These are phyloP conservation scores for Cairina moschata DNA, from an alignment of 2,113 vertebrate genomes.

Conservation along the genomic window DNA sequence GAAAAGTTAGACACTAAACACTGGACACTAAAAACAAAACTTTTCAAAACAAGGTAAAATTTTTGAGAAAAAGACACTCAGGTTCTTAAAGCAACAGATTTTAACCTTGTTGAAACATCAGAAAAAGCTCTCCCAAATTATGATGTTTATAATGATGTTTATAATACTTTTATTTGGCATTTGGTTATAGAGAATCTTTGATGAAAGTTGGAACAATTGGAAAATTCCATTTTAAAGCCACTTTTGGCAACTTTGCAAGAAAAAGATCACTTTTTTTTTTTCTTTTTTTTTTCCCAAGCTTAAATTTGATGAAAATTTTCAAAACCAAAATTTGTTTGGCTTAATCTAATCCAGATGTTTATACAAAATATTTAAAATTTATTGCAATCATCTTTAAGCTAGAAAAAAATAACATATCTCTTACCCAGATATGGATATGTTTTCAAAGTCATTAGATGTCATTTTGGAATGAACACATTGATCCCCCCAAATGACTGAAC, in stretches of 20 bases:
- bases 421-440: not conserved
- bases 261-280: accelerated
- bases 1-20: not conserved
- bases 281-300: not conserved
- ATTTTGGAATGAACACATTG: not conserved
- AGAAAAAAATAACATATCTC: not conserved
- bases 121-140: not conserved
- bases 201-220: not conserved
- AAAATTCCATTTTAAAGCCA: not conserved
- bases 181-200: not conserved
- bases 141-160: not conserved
- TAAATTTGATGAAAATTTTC: not conserved
- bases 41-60: not conserved
- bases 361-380: not conserved
- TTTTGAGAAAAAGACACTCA: not conserved
- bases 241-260: not conserved
- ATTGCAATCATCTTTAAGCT: not conserved
- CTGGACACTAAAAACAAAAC: not conserved
- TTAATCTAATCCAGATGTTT: not conserved
- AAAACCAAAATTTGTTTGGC: not conserved
- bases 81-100: not conserved
- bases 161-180: accelerated
- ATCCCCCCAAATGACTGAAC: not conserved
- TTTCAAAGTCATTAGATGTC: not conserved
- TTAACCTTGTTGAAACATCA: not conserved